Conservation (phyloP, 2,797 vertebrate species). For the Oreonectes daqikongensis region DNA sequence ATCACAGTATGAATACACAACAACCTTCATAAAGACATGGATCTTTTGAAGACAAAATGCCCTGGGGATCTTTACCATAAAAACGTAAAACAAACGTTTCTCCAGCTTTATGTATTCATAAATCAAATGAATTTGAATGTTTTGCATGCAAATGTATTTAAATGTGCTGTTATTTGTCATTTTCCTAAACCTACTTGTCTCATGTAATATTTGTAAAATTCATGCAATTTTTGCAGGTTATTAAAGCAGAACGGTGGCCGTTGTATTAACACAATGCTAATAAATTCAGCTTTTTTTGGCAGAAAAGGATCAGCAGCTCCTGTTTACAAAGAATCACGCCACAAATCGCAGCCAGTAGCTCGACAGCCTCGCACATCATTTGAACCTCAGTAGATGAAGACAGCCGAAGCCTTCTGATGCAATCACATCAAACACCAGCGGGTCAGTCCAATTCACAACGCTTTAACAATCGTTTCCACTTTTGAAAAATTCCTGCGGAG, state of each 20-base stretch:
- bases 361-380: not conserved
- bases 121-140: not conserved
- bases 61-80: not conserved
- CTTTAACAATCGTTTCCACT: conserved; percentile 55
- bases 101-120: not conserved
- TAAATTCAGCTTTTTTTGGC: conserved; percentile 23
- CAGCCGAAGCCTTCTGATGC: conserved; percentile 16
- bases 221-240: not conserved
- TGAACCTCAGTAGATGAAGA: conserved; percentile 23
- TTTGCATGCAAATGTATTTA: not conserved
- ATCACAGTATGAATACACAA: too few relatives aligned
- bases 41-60: too few relatives aligned
- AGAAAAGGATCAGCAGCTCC: conserved; percentile 1
- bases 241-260: conserved; percentile 2
- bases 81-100: not conserved
- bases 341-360: conserved; percentile 3
- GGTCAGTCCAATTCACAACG: conserved; percentile 39
- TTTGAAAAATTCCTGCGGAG: conserved; percentile 43
- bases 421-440: conserved; percentile 32
- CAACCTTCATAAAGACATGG: too few relatives aligned
- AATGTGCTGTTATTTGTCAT: conserved; percentile 2
- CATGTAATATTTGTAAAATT: conserved; percentile 6
- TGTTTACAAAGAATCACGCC: conserved; percentile 6
- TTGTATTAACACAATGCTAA: conserved; percentile 28
- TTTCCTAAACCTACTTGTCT: conserved; percentile 3